Base-by-base conservation (phyloP, 2,113 vertebrate genomes). In the rabbit (Oryctolagus cuniculus) region DNA sequence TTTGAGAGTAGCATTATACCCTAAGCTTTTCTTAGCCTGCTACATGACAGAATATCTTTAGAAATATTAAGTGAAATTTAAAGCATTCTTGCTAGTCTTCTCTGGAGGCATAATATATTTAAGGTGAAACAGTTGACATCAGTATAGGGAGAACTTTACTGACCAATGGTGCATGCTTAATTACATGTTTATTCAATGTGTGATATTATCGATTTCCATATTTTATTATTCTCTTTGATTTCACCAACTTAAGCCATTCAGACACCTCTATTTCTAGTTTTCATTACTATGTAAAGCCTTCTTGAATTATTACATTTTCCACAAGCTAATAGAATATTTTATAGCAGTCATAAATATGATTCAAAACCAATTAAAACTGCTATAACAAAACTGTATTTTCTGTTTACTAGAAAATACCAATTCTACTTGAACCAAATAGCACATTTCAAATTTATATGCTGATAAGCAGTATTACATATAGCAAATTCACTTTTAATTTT, bases 271-370 rank as follows among this genome's bases (percentile, higher is more conserved):
- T 90, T 78, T 91, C 16, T 90, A 31, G 21, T 74, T 94, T 75
- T 85, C 61, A 90, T 63, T 89, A 44, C 31, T 82, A 8, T 81
- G 6, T 84, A 77, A 90, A 90, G 4, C 44, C 49, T 81, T 96
- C 49, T 92, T 96, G 24, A 96, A 63, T 90, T 92, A 87, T 73
- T 90, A 87, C 13, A 24, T 90, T 92, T 63, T 67, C 38, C 12
- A 82, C 15, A 87, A 74, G 27, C 69, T 88, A 94, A 63, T 27
- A 91, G 34, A 90, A n/a, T 88, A 80, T 84, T 87, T 90, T 97
- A 89, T 53, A 86, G 17, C 29, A 85, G 6, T 19, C 6, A 58
- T 75, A 90, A 89, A 77, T 88, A 31, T 88, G 7, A 73, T 75
- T 88, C 5, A 90, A 92, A 87, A 55, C 16, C 3, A 80, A 5